Percentiles rank a stretch among this genome's conserved stretches.
phyloP scores from a whole-genome alignment of 2,113 vertebrate species.

The Dromiciops gliroides region DNA sequence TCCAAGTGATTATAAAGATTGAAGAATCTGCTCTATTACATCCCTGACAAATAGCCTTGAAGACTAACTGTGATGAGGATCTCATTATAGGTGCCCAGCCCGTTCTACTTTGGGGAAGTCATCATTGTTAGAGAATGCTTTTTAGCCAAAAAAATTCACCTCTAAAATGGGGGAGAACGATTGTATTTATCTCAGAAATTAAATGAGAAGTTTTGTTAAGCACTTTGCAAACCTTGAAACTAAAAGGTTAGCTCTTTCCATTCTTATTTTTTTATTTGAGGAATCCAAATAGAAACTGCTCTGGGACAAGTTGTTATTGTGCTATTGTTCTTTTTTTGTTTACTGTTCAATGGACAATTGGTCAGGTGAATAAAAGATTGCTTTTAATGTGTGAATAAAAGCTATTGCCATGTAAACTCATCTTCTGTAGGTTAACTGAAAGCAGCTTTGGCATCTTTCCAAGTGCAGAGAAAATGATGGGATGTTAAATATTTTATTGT shows the following conservation, averaged over 20 bases:
- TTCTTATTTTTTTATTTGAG: too few species aligned
- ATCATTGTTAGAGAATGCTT: background rate
- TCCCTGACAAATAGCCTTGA: too few species aligned
- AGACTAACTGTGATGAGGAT: too few species aligned
- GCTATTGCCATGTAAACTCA: background rate
- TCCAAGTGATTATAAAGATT: too few species aligned
- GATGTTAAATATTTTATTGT: background rate
- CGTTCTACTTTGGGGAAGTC: background rate
- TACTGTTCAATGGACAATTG: background rate
- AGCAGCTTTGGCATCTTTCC: background rate
- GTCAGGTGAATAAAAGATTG: background rate
- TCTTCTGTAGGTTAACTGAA: background rate
- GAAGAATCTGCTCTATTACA: too few species aligned
- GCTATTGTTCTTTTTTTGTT: background rate
- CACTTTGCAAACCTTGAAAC: background rate
- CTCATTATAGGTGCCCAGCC: background rate
- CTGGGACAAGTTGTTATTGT: too few species aligned
- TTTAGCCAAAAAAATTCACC: background rate
- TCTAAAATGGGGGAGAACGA: background rate
- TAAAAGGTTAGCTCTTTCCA: background rate
- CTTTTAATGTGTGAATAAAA: background rate
- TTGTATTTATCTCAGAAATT: background rate
- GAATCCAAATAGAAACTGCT: too few species aligned
- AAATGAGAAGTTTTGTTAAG: background rate
- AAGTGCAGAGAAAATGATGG: background rate